These are phyloP conservation scores for Dicaeum eximium DNA, from an alignment of 2,113 vertebrate species.

Conservation along the genomic window DNA sequence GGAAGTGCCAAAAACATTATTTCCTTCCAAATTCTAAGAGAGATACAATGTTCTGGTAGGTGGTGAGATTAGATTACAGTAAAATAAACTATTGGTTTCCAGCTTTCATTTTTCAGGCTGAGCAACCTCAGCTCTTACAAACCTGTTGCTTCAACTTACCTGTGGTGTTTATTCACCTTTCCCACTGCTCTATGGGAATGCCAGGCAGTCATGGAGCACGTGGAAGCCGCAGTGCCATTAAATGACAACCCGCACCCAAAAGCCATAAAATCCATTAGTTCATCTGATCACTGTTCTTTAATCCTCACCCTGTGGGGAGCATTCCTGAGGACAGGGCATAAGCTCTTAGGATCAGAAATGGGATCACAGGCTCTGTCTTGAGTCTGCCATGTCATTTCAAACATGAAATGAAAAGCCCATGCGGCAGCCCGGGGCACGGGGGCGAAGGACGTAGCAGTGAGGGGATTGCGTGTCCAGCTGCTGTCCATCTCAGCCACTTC, in stretches of 20 bases:
- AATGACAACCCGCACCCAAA: not conserved
- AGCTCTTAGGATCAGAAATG: not conserved
- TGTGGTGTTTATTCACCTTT: not conserved
- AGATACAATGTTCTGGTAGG: not conserved
- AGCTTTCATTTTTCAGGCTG: not conserved
- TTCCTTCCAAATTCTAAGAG: constrained; percentile 18
- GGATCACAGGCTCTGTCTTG: not conserved
- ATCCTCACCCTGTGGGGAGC: not conserved
- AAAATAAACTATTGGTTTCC: not conserved
- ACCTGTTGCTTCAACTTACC: not conserved
- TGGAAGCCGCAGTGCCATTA: not conserved
- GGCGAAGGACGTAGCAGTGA: rapidly evolving
- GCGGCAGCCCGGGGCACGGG: rapidly evolving
- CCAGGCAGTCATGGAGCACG: not conserved
- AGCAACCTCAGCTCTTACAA: not conserved
- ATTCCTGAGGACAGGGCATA: not conserved
- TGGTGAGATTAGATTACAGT: constrained; percentile 15
- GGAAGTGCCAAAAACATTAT: constrained; percentile 4
- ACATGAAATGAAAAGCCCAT: rapidly evolving
- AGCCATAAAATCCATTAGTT: not conserved
- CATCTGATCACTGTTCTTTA: not conserved
- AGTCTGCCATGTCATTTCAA: not conserved
- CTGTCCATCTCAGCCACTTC: not conserved
- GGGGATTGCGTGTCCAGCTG: rapidly evolving
- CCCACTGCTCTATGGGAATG: not conserved